Percentiles rank a stretch among this genome's conserved stretches.
phyloP scores from a whole-genome alignment of 2,113 vertebrate species.

The Megaceryle torquata region DNA sequence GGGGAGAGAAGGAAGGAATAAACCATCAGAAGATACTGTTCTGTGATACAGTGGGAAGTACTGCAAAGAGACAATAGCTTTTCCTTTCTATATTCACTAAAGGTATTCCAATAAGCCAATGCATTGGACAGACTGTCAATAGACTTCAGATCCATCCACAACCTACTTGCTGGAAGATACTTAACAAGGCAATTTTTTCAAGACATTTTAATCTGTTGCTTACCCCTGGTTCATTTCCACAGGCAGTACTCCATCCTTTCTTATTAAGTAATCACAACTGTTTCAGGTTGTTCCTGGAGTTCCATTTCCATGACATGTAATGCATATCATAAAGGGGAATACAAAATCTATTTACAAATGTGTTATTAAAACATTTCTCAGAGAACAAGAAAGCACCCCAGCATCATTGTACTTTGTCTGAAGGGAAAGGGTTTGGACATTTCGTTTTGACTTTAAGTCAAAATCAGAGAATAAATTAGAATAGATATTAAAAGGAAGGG shows the following conservation, averaged over 20 bases:
- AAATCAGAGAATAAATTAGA: not conserved
- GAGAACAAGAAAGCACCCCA: fast-evolving
- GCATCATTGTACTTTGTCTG: not conserved
- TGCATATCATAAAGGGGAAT: not conserved
- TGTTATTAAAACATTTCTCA: not conserved
- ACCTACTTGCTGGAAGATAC: not conserved
- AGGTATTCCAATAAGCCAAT: not conserved
- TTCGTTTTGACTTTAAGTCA: not conserved
- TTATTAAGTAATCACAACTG: not conserved
- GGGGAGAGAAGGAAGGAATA: not conserved
- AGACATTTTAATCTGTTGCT: fast-evolving
- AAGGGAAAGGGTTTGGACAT: not conserved
- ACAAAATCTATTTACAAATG: not conserved
- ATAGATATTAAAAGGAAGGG: not conserved
- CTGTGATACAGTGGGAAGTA: not conserved
- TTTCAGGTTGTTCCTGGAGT: fast-evolving
- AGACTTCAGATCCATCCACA: not conserved
- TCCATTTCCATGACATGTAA: not conserved
- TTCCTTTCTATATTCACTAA: not conserved
- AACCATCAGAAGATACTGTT: not conserved
- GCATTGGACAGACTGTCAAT: fast-evolving
- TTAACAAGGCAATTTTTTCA: fast-evolving
- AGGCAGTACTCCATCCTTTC: not conserved
- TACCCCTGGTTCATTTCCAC: not conserved
- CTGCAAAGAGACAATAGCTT: not conserved